phyloP scores from a whole-genome alignment of 1,140 invertebrate species.

The Pseudomyrmex concolor region DNA sequence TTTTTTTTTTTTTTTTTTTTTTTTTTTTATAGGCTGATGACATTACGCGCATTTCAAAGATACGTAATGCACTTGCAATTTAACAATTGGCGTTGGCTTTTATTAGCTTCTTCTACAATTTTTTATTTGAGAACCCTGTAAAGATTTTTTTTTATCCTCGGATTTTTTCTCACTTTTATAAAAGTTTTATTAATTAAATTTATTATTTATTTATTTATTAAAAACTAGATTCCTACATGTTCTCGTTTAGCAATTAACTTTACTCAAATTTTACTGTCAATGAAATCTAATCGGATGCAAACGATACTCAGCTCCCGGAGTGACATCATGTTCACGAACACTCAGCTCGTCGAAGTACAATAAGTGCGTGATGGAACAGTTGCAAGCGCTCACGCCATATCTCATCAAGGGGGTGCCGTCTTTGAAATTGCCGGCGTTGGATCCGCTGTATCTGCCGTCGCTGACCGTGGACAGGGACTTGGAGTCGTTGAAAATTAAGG shows the following conservation, averaged over 20 bases:
- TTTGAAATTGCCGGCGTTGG: conserved; percentile 87
- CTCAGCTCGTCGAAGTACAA: conserved; percentile 81
- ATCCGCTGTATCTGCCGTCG: conserved; percentile 88
- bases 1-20: conserved; percentile 21
- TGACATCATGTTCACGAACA: conserved; percentile 76
- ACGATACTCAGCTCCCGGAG: conserved; percentile 76
- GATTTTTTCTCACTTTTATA: background rate
- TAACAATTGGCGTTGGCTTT: background rate
- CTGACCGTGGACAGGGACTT: conserved; percentile 88
- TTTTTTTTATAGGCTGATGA: background rate
- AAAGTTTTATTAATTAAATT: background rate
- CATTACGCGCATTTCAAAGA: background rate
- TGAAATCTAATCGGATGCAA: background rate
- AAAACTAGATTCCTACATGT: too few species aligned
- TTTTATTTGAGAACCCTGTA: too few species aligned
- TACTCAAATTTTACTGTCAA: too few species aligned
- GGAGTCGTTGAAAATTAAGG: conserved; percentile 88
- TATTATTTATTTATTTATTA: background rate
- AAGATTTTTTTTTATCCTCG: too few species aligned
- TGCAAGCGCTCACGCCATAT: conserved; percentile 86
- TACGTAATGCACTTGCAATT: background rate
- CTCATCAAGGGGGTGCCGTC: conserved; percentile 88
- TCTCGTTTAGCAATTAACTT: too few species aligned
- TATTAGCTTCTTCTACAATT: too few species aligned
- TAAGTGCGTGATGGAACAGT: conserved; percentile 86